A percentile compares a stretch with the other conserved stretches of the same genome.
Evolutionary conservation across 1,140 invertebrate species (phyloP).

Genomic region (Bacillus rossius): DNA sequence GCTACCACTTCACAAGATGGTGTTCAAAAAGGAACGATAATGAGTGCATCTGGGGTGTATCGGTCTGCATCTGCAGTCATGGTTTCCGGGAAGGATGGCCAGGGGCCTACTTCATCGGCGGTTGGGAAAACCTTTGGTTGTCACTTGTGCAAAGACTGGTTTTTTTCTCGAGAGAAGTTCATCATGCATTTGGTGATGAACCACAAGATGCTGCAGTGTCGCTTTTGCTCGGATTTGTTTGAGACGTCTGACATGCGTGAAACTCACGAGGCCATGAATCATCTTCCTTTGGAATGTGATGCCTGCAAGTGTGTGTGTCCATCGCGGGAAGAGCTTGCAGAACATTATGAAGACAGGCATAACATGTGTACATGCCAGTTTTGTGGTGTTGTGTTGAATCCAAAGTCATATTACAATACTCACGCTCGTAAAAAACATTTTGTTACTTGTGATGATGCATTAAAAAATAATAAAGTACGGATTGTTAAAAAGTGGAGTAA

Average conservation of each 20-base stretch:
- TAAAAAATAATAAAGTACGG: constrained; percentile 11
- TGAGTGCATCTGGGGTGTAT: not conserved
- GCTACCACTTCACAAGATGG: not conserved
- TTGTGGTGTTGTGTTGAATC: constrained; percentile 19
- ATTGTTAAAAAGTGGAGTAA: constrained; percentile 10
- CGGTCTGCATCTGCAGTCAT: too few species aligned
- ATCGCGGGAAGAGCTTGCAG: constrained; percentile 1
- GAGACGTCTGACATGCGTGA: constrained; percentile 8
- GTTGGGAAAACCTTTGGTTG: constrained; percentile 10
- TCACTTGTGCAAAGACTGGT: constrained; percentile 18
- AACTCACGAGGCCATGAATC: constrained; percentile 11
- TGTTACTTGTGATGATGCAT: constrained; percentile 9
- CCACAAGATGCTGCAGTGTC: constrained; percentile 17
- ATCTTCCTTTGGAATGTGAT: constrained; percentile 17
- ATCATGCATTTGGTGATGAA: constrained; percentile 21
- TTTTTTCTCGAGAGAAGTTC: constrained; percentile 20
- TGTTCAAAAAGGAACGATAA: constrained; percentile 2
- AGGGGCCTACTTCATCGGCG: too few species aligned
- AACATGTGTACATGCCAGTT: constrained; percentile 16
- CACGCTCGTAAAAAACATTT: constrained; percentile 20
- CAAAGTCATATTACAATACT: constrained; percentile 15
- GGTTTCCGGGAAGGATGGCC: too few species aligned
- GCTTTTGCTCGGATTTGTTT: constrained; percentile 18
- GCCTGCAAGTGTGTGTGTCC: constrained; percentile 12
- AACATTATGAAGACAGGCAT: constrained; percentile 14